Evolutionary conservation across 2,113 vertebrate species (phyloP).

Genomic region (Plestiodon gilberti): DNA sequence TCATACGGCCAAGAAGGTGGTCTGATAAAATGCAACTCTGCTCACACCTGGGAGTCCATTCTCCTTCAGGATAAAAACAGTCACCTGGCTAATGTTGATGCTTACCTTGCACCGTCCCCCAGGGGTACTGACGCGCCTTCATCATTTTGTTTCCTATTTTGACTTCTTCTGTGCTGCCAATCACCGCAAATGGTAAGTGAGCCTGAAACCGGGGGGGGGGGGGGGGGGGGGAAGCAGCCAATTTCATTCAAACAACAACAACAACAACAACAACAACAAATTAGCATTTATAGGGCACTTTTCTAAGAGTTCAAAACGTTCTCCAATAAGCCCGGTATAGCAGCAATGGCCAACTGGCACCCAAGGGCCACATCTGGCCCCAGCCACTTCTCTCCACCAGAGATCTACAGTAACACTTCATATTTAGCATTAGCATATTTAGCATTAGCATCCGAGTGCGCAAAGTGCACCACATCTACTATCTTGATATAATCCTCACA

Average conservation of each 20-base stretch:
- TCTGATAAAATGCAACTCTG: background rate
- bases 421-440: no score
- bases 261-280: background rate
- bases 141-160: constrained; percentile 99
- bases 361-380: no score
- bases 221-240: background rate
- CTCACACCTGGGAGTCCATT: background rate
- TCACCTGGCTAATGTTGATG: background rate
- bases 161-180: constrained; percentile 96
- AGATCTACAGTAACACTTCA: background rate
- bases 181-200: constrained; percentile 95
- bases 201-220: constrained; percentile 79
- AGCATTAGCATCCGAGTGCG: no score
- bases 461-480: background rate
- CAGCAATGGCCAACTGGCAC: background rate
- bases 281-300: background rate
- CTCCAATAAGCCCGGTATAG: background rate
- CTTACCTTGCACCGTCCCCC: constrained; percentile 97
- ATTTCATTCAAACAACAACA: background rate
- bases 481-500: background rate
- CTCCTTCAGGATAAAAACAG: background rate
- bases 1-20: background rate
- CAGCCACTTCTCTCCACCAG: background rate
- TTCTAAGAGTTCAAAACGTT: background rate
- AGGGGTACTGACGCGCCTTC: constrained; percentile 97